Evolutionary conservation across 2,888 invertebrate genomes (phyloP), one percentile per base, ranked within the genome.

Genomic region (Chorisops tibialis): DNA sequence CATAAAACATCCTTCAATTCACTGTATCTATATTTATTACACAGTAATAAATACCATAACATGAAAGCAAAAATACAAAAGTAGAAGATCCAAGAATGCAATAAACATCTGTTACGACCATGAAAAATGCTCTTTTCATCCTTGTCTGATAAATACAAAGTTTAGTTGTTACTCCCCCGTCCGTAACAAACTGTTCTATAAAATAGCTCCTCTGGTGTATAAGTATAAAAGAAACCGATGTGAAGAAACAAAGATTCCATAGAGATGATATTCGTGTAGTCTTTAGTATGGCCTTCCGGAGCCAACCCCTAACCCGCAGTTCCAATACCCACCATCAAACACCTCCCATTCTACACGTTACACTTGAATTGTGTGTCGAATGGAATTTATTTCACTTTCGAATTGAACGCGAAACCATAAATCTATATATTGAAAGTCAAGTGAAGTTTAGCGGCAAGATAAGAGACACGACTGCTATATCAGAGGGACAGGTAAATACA

Each of bases 321-420:
- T 39, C n/a, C 39, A 14, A 14, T 14, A 39, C 14, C 4, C 14
- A 14, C 12, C 14, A 12, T n/a, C 39, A 16, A 39, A 35, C 7
- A 35, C 39, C 14, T 39, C 16, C 14, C 4, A 39, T 5, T 3
- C 41, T 52, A 12, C 30, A 43, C 7, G 43, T 18, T 39, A 22
- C 30, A 56, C 56, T 45, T 43, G 56, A 18, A 56, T 43, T 54
- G 48, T 39, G 47, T 56, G 62, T 39, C 56, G 48, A 56, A 54
- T 43, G n/a, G 49, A 38, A 56, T 62, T 62, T 62, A 56, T 62
- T 56, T 56, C 56, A 62, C 54, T 62, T 62, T 56, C 56, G 49
- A 54, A 49, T 39, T 19, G 50, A 58, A 49, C 49, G 43, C 37
- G 49, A 48, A n/a, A 56, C 63, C 59, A 59, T 48, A 52, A 59